phyloP scores from a whole-genome alignment of 1,140 invertebrate genomes.

The Lerema accius region DNA sequence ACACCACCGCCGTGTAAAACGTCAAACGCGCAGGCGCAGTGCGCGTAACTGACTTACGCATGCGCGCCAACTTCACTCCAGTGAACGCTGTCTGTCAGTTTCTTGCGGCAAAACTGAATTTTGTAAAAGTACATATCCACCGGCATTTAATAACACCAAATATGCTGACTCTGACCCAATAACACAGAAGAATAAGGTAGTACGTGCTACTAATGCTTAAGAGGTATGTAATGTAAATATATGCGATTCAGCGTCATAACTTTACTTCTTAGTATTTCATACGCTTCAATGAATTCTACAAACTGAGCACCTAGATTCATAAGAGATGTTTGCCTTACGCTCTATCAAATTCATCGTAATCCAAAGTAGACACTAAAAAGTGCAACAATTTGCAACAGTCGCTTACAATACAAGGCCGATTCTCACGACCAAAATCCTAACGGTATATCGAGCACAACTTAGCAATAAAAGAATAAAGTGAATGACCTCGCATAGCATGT shows the following conservation, averaged over 20 bases:
- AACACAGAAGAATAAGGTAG: not conserved
- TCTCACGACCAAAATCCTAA: conserved; percentile 51
- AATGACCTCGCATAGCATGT: conserved; percentile 59
- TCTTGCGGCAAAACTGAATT: conserved; percentile 39
- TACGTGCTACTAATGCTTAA: conserved; percentile 12
- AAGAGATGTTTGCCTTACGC: too few relatives aligned
- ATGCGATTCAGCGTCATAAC: not conserved
- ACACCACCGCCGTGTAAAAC: conserved; percentile 80
- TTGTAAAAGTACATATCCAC: conserved; percentile 14
- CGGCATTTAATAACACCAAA: conserved; percentile 8
- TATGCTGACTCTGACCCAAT: conserved; percentile 22
- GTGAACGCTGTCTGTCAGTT: conserved; percentile 37
- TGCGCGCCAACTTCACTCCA: conserved; percentile 70
- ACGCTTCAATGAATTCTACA: conserved; percentile 12
- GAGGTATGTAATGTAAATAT: conserved; percentile 16
- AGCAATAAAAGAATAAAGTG: conserved; percentile 55
- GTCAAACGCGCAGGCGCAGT: conserved; percentile 79
- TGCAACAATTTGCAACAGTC: conserved; percentile 1
- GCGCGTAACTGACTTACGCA: conserved; percentile 76
- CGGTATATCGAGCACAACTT: conserved; percentile 64
- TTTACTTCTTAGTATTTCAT: conserved; percentile 1
- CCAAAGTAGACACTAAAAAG: not conserved
- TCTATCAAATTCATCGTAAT: too few relatives aligned
- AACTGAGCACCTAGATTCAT: not conserved
- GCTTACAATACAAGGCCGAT: conserved; percentile 9